phyloP scores from a whole-genome alignment of 2,113 vertebrate genomes.

The Larimichthys polyactis region DNA sequence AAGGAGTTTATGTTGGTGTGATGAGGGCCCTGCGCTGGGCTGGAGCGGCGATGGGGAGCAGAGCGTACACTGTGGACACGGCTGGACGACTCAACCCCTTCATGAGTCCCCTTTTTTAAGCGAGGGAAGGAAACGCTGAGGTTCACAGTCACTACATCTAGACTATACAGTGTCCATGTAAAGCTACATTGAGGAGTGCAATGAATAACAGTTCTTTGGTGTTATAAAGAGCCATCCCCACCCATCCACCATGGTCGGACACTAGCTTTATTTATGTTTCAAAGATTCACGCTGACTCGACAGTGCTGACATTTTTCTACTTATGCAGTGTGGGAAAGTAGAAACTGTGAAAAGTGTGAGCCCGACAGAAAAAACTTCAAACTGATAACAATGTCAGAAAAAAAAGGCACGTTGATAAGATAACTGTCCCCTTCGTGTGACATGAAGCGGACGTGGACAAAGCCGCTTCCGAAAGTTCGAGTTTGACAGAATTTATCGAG shows the following conservation, averaged over 20 bases:
- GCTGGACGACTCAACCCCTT: constrained; percentile 71
- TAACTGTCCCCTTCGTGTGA: neutral
- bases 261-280: constrained; percentile 75
- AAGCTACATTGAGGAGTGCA: constrained; percentile 65
- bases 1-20: constrained; percentile 75
- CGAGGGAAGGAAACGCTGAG: constrained; percentile 77
- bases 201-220: constrained; percentile 72
- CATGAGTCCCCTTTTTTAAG: constrained; percentile 74
- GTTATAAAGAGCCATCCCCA: constrained; percentile 66
- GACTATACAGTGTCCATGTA: constrained; percentile 88
- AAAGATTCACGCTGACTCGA: constrained; percentile 67
- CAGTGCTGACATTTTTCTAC: constrained; percentile 48
- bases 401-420: constrained; percentile 2
- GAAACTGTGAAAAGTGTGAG: constrained; percentile 1
- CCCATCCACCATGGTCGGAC: constrained; percentile 56
- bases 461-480: constrained; percentile 6
- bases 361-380: neutral
- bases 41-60: constrained; percentile 73
- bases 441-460: neutral
- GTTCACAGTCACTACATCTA: constrained; percentile 87
- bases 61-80: constrained; percentile 68
- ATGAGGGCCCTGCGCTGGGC: constrained; percentile 80
- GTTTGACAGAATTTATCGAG: constrained; percentile 49
- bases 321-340: constrained; percentile 13
- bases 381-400: constrained; percentile 4